Evolutionary conservation across 2,888 invertebrate species (phyloP).

Genomic region (Pseudoips prasinana): DNA sequence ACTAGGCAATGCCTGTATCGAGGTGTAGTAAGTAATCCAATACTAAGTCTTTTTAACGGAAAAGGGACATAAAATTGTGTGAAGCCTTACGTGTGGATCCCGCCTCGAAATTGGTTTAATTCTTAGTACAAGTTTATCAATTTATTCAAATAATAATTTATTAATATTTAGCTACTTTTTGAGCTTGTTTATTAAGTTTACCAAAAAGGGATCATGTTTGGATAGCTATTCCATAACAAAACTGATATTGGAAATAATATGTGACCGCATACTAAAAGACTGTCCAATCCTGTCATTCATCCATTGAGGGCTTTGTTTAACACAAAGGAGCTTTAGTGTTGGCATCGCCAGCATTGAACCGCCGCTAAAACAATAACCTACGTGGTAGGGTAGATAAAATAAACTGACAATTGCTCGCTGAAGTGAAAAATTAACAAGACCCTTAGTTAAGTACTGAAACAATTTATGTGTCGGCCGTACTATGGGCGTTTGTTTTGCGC

Average conservation of each 20-base stretch:
- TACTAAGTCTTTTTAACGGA: too few species aligned
- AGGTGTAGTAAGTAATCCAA: too few species aligned
- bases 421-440: slow-evolving; percentile 33
- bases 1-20: too few species aligned
- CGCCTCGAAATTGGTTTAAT: too few species aligned
- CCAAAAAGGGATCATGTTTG: slow-evolving; percentile 5
- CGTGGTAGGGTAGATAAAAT: slow-evolving; percentile 22
- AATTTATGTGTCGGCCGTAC: slow-evolving; percentile 11
- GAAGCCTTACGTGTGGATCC: too few species aligned
- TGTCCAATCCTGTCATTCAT: slow-evolving; percentile 17
- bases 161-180: too few species aligned
- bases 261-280: slow-evolving; percentile 14
- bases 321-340: slow-evolving; percentile 26
- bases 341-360: slow-evolving; percentile 12
- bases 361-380: slow-evolving; percentile 18
- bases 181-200: too few species aligned
- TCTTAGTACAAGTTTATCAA: too few species aligned
- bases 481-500: slow-evolving; percentile 3
- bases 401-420: slow-evolving; percentile 30
- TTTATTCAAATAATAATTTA: too few species aligned
- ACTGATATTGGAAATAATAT: slow-evolving; percentile 23
- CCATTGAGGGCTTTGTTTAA: slow-evolving; percentile 21
- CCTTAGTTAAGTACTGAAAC: slow-evolving; percentile 21
- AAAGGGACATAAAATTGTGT: too few species aligned
- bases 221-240: slow-evolving; percentile 3